Percentiles rank a stretch among this genome's conserved stretches.
Conservation (phyloP, 2,888 invertebrate species). For the Tortricodes alternella region DNA sequence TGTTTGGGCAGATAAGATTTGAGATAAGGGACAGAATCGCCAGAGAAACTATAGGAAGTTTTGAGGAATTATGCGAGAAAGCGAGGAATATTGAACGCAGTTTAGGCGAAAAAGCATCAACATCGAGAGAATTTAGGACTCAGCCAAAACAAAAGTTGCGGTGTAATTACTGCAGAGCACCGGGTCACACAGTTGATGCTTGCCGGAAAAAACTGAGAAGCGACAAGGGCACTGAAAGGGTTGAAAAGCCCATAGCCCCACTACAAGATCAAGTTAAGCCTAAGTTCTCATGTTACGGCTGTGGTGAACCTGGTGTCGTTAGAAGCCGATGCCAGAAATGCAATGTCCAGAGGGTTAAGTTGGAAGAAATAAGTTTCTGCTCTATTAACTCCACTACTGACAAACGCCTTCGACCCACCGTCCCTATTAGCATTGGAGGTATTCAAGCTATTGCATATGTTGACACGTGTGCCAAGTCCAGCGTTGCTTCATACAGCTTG, state of each 20-base stretch:
- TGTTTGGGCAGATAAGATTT: not conserved
- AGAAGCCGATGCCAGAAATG: not conserved
- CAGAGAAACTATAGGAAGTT: not conserved
- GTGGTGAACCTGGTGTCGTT: not conserved
- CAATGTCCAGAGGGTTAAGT: not conserved
- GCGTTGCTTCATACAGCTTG: conserved; percentile 2
- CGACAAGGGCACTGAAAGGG: not conserved
- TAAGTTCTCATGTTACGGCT: not conserved
- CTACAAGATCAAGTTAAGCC: not conserved
- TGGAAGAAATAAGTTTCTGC: not conserved
- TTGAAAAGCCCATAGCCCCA: not conserved
- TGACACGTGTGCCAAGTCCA: conserved; percentile 17
- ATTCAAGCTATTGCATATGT: not conserved
- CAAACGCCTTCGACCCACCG: not conserved
- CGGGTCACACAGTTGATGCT: not conserved
- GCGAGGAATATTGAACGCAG: not conserved
- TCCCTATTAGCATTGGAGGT: not conserved
- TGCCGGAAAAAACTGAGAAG: not conserved
- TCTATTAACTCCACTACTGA: not conserved
- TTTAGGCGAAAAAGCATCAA: not conserved
- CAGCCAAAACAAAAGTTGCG: not conserved
- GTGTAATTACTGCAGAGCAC: not conserved
- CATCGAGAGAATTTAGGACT: not conserved
- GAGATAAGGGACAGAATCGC: not conserved
- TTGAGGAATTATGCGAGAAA: not conserved